Evolutionary conservation across 2,797 vertebrate species (phyloP).

Genomic region (Catharus ustulatus): DNA sequence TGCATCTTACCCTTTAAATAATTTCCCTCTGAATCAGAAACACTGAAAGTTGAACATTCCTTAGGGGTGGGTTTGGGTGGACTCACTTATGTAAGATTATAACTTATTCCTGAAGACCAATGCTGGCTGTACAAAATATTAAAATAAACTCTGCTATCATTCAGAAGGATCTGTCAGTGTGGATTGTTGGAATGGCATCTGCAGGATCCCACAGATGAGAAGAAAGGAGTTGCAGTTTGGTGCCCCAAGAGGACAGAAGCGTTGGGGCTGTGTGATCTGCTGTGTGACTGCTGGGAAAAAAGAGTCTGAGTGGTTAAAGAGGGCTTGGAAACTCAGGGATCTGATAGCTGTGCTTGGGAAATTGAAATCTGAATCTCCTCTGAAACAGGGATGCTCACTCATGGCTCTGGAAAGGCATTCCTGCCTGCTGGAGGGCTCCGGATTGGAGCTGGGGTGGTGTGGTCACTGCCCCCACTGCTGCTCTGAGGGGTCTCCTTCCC

Average conservation of each 20-base stretch:
- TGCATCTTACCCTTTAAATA: background rate
- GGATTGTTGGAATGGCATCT: background rate
- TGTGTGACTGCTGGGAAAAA: background rate
- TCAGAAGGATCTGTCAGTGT: background rate
- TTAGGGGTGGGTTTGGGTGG: constrained; percentile 36
- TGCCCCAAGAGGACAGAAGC: background rate
- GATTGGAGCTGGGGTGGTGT: fast-evolving
- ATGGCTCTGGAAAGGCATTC: background rate
- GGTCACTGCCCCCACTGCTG: background rate
- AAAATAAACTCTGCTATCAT: constrained; percentile 68
- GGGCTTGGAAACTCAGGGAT: background rate
- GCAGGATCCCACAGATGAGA: background rate
- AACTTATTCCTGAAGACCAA: constrained; percentile 70
- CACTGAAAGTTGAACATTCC: constrained; percentile 56
- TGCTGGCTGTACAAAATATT: constrained; percentile 68
- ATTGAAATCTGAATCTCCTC: background rate
- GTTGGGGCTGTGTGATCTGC: background rate
- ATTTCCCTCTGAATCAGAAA: constrained; percentile 29
- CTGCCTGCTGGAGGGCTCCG: background rate
- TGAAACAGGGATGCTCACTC: fast-evolving
- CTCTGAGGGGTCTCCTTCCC: fast-evolving
- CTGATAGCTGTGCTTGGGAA: background rate
- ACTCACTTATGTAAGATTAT: constrained; percentile 65
- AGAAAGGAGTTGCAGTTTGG: background rate
- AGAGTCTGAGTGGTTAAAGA: background rate